Conservation (phyloP, 1,140 invertebrate species). For the Brachionus calyciflorus region DNA sequence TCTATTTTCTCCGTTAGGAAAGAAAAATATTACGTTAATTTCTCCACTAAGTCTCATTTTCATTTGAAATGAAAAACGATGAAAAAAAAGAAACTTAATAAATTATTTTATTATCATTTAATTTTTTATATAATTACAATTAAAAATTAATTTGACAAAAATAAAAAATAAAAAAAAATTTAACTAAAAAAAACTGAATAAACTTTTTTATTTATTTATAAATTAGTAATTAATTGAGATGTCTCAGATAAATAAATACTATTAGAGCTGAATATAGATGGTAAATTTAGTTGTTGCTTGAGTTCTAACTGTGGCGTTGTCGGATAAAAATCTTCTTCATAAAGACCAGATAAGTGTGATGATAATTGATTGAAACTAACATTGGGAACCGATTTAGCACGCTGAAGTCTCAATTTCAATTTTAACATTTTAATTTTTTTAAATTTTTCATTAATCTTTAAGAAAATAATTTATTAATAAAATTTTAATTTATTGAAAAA, state of each 20-base stretch:
- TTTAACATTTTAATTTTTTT: conserved; percentile 20
- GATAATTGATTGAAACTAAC: not conserved
- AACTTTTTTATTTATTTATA: too few relatives aligned
- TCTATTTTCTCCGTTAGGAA: too few relatives aligned
- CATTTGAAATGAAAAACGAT: not conserved
- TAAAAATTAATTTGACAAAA: not conserved
- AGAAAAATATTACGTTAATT: too few relatives aligned
- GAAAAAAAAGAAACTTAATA: too few relatives aligned
- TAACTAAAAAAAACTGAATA: not conserved
- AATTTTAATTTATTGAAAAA: not conserved
- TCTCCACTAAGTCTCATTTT: not conserved
- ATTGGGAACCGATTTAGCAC: conserved; percentile 37
- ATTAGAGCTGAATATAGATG: not conserved
- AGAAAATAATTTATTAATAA: not conserved
- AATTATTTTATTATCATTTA: too few relatives aligned
- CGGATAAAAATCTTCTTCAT: conserved; percentile 25
- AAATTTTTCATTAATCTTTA: conserved; percentile 43
- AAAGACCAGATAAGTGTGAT: not conserved
- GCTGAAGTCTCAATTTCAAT: conserved; percentile 2
- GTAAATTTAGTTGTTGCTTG: not conserved
- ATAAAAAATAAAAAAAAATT: not conserved
- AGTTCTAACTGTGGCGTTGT: conserved; percentile 1
- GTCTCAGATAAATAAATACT: conserved; percentile 1
- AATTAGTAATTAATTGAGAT: conserved; percentile 45
- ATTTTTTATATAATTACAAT: too few relatives aligned